Conservation (phyloP, 1,140 invertebrate species). For the Chelonus insularis region DNA sequence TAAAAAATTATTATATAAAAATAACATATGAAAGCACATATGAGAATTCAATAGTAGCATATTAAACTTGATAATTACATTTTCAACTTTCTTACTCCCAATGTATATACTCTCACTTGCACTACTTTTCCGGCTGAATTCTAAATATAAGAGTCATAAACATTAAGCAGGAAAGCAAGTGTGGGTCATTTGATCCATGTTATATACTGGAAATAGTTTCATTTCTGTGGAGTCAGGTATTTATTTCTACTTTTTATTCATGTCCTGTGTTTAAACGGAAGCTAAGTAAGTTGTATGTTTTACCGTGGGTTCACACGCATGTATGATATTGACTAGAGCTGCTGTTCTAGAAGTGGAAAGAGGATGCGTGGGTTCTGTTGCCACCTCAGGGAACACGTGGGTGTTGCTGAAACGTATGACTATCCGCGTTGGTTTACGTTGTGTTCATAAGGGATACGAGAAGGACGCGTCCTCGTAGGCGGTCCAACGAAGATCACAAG, state of each 20-base stretch:
- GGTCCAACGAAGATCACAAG: neutral
- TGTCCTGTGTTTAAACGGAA: neutral
- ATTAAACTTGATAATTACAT: neutral
- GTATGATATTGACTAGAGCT: slow-evolving; percentile 11
- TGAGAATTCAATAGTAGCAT: neutral
- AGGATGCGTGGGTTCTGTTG: slow-evolving; percentile 12
- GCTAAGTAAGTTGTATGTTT: neutral
- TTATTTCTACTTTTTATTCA: neutral
- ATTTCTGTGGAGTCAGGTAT: neutral
- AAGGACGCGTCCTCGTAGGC: slow-evolving; percentile 23
- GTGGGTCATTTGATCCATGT: slow-evolving; percentile 5
- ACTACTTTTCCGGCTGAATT: neutral
- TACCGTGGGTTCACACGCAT: neutral
- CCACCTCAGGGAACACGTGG: slow-evolving; percentile 14
- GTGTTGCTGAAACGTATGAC: slow-evolving; percentile 16
- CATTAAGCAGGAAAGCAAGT: neutral
- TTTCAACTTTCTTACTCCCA: slow-evolving; percentile 7
- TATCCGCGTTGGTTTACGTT: slow-evolving; percentile 17
- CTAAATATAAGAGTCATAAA: slow-evolving; percentile 12
- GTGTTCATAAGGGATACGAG: slow-evolving; percentile 12
- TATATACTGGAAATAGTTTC: neutral
- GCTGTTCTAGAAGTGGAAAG: neutral
- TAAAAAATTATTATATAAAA: too few species aligned
- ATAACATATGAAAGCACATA: too few species aligned
- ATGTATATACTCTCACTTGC: neutral